Evolutionary conservation across 1,140 invertebrate species (phyloP).

Genomic region (Diachasmimorpha longicaudata): DNA sequence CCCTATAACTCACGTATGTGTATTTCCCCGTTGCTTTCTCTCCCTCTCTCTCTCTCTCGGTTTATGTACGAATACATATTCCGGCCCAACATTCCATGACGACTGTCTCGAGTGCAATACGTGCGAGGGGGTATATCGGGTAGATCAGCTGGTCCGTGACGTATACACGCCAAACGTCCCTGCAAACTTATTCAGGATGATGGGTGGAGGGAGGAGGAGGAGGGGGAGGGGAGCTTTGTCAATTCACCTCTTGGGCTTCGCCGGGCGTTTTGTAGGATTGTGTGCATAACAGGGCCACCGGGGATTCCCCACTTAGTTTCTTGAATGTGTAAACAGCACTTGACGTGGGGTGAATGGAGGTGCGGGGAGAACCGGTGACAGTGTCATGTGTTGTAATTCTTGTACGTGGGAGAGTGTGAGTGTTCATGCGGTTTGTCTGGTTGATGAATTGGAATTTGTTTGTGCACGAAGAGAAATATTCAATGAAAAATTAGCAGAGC

Average conservation of each 20-base stretch:
- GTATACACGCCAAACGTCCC: conserved; percentile 32
- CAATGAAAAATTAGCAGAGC: too few relatives aligned
- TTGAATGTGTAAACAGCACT: neutral
- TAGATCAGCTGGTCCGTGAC: conserved; percentile 47
- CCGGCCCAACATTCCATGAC: conserved; percentile 4
- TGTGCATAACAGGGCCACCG: neutral
- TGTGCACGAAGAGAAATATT: too few relatives aligned
- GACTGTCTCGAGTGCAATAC: conserved; percentile 19
- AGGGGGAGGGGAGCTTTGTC: neutral
- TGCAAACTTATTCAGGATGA: conserved; percentile 42
- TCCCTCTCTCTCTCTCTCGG: neutral
- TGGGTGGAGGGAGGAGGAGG: too few relatives aligned
- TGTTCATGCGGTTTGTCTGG: too few relatives aligned
- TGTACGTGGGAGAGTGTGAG: too few relatives aligned
- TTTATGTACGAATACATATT: neutral
- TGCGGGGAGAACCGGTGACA: neutral
- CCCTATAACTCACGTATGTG: neutral
- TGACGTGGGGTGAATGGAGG: conserved; percentile 4
- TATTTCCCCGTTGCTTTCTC: neutral
- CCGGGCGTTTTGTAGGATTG: neutral
- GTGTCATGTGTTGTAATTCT: neutral
- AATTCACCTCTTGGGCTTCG: neutral
- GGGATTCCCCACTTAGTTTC: conserved; percentile 11
- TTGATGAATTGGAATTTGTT: too few relatives aligned
- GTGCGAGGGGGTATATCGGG: conserved; percentile 1